Evolutionary conservation across 1,140 invertebrate species (phyloP).

Genomic region (Bombus sylvicola): DNA sequence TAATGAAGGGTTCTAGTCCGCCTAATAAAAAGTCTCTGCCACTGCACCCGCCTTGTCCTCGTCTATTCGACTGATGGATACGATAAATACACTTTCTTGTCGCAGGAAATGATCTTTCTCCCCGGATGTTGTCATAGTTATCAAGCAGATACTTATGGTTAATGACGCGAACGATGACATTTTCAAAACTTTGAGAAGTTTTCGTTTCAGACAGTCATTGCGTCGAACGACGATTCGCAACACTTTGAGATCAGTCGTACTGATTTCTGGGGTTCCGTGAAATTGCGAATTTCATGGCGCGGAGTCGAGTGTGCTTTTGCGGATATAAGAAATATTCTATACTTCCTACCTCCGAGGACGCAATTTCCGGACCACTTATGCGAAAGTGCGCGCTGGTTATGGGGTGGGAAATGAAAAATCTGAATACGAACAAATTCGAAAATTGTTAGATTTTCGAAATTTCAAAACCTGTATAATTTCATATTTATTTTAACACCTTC

Average conservation of each 20-base stretch:
- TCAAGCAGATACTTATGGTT: constrained; percentile 1
- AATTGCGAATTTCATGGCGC: constrained; percentile 3
- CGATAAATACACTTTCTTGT: constrained; percentile 35
- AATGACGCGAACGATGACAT: constrained; percentile 60
- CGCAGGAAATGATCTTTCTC: constrained; percentile 28
- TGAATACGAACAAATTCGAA: not conserved
- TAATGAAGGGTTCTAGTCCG: constrained; percentile 74
- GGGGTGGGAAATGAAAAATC: too few relatives aligned
- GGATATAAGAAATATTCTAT: not conserved
- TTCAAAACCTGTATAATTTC: not conserved
- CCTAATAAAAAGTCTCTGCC: constrained; percentile 73
- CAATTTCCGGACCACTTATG: not conserved
- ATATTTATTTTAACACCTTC: not conserved
- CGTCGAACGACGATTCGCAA: not conserved
- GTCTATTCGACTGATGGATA: constrained; percentile 1
- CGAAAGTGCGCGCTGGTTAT: too few relatives aligned
- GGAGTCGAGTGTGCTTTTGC: constrained; percentile 8
- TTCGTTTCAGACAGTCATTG: not conserved
- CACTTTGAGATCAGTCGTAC: not conserved
- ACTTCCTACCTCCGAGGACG: not conserved
- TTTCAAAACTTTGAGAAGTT: not conserved
- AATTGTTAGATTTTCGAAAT: not conserved
- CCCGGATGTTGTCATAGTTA: not conserved
- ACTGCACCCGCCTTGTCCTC: constrained; percentile 63
- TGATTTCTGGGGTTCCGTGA: not conserved